Percentiles rank a stretch among this genome's conserved stretches.
phyloP scores from a whole-genome alignment of 2,888 invertebrate genomes.

The Heliconius cydno region DNA sequence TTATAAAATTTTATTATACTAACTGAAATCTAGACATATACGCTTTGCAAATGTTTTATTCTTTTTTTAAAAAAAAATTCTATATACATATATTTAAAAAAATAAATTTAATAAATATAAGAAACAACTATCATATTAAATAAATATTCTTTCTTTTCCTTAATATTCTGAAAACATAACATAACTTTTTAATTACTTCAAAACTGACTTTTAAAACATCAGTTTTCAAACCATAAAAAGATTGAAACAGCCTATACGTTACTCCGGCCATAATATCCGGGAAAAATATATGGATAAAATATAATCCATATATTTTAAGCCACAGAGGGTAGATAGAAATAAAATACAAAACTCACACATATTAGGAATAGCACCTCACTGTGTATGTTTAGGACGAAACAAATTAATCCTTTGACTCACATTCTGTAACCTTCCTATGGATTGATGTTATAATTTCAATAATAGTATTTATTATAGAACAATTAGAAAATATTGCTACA shows the following conservation, averaged over 20 bases:
- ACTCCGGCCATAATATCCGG: not conserved
- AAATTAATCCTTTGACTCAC: constrained; percentile 21
- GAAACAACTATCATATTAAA: too few species aligned
- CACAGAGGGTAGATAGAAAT: constrained; percentile 30
- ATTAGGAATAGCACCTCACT: constrained; percentile 24
- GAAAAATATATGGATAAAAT: not conserved
- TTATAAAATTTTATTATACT: too few species aligned
- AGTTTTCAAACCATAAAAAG: not conserved
- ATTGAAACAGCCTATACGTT: not conserved
- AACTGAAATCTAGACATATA: too few species aligned
- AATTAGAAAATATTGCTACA: too few species aligned
- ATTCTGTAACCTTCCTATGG: not conserved
- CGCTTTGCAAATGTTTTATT: too few species aligned
- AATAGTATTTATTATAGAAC: not conserved
- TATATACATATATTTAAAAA: too few species aligned
- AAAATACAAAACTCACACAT: constrained; percentile 26
- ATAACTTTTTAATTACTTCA: not conserved
- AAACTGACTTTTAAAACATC: not conserved
- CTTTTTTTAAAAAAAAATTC: too few species aligned
- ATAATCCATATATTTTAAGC: constrained; percentile 28
- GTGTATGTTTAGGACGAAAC: constrained; percentile 31
- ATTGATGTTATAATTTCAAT: not conserved
- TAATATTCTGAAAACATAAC: not conserved
- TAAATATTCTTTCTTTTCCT: not conserved
- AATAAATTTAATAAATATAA: too few species aligned